These are phyloP conservation scores for Carabus problematicus DNA, from an alignment of 2,888 invertebrate genomes.

Conservation along the genomic window DNA sequence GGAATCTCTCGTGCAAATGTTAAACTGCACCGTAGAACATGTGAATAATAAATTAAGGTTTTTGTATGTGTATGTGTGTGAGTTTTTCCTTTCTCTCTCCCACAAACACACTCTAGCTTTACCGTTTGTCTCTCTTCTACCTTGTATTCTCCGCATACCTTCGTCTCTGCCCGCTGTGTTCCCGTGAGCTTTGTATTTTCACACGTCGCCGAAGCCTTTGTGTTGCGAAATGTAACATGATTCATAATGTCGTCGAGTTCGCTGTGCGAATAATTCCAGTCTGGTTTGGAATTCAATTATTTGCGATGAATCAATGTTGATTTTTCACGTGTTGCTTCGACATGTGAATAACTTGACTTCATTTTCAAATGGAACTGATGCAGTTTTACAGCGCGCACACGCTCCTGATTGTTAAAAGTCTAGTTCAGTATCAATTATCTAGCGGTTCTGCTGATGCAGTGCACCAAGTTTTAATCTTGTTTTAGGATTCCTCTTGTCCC, in stretches of 20 bases:
- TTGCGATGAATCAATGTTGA: constrained; percentile 39
- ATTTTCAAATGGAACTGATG: too few relatives aligned
- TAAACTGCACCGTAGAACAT: constrained; percentile 39
- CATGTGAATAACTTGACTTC: neutral
- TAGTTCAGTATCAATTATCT: too few relatives aligned
- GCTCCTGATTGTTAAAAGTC: too few relatives aligned
- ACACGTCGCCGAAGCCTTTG: constrained; percentile 39
- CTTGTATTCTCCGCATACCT: neutral
- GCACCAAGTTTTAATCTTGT: too few relatives aligned
- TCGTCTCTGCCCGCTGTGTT: constrained; percentile 18
- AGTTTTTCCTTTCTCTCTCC: constrained; percentile 13
- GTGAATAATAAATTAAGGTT: constrained; percentile 42
- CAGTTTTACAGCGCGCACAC: too few relatives aligned
- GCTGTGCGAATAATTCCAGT: constrained; percentile 34
- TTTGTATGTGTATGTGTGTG: constrained; percentile 29
- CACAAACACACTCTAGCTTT: constrained; percentile 13
- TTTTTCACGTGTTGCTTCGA: constrained; percentile 40
- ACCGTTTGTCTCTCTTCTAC: constrained; percentile 24
- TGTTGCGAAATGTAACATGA: constrained; percentile 41
- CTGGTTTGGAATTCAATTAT: constrained; percentile 38
- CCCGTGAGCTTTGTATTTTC: constrained; percentile 42
- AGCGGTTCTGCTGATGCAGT: too few relatives aligned
- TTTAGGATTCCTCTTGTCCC: too few relatives aligned
- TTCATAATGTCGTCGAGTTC: constrained; percentile 41
- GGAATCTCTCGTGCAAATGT: constrained; percentile 25